Percentiles rank a stretch among this genome's conserved stretches.
These are phyloP conservation scores for Habroteleia sp. DNA, from an alignment of 2,888 invertebrate genomes.

Conservation along the genomic window DNA sequence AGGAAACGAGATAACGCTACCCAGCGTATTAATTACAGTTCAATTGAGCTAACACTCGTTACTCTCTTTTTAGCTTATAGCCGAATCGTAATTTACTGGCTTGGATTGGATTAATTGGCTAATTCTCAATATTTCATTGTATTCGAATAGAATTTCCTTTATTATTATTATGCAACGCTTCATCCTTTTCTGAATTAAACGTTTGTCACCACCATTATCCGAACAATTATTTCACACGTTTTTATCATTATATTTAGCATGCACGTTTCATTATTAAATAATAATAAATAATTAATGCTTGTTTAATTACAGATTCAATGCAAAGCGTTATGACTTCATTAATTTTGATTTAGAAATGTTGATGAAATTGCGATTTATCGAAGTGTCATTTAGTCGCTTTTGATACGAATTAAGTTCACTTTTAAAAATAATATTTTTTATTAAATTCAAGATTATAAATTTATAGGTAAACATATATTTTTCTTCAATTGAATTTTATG, in stretches of 20 bases:
- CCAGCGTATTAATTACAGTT: slow-evolving; percentile 57
- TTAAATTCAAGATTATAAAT: too few relatives aligned
- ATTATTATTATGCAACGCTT: slow-evolving; percentile 33
- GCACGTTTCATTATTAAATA: background rate
- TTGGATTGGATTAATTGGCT: slow-evolving; percentile 57
- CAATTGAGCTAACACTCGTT: slow-evolving; percentile 51
- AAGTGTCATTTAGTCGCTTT: background rate
- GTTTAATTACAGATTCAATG: slow-evolving; percentile 8
- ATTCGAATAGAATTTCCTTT: slow-evolving; percentile 46
- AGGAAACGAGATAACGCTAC: slow-evolving; percentile 55
- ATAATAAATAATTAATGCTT: slow-evolving; percentile 24
- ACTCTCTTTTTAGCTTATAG: slow-evolving; percentile 37
- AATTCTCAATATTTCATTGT: slow-evolving; percentile 57
- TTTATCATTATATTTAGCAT: slow-evolving; percentile 11
- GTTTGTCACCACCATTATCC: background rate
- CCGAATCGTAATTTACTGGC: slow-evolving; percentile 54
- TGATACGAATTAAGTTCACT: too few relatives aligned
- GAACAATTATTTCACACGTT: slow-evolving; percentile 7
- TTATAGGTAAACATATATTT: too few relatives aligned
- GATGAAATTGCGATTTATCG: background rate
- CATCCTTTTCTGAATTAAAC: slow-evolving; percentile 23
- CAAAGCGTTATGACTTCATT: too few relatives aligned
- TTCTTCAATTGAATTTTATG: too few relatives aligned
- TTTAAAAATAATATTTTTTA: too few relatives aligned
- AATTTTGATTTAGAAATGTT: too few relatives aligned